phyloP scores from a whole-genome alignment of 2,113 vertebrate genomes.

The Pelecanus crispus region DNA sequence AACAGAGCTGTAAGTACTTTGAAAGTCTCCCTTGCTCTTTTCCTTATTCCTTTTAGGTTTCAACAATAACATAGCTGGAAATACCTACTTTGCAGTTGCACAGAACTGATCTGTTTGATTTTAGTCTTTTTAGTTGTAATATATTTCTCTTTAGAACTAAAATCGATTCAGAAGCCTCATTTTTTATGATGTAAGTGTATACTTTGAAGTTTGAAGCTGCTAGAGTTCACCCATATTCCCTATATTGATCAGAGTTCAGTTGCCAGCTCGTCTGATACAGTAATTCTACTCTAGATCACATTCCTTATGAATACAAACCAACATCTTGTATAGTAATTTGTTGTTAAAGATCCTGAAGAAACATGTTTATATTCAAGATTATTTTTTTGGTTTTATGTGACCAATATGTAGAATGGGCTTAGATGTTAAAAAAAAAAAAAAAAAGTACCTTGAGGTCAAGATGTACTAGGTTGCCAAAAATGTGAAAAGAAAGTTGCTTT shows the following conservation, averaged over 20 bases:
- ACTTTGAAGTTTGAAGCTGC: not conserved
- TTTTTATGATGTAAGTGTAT: not conserved
- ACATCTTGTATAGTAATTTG: not conserved
- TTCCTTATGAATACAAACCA: not conserved
- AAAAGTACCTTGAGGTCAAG: constrained; percentile 1
- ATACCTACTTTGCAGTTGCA: not conserved
- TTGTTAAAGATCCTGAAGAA: not conserved
- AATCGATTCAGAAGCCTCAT: not conserved
- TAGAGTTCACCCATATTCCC: not conserved
- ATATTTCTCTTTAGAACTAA: not conserved
- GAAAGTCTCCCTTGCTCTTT: not conserved
- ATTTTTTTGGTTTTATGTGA: not conserved
- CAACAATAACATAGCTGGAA: not conserved
- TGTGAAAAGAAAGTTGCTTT: not conserved
- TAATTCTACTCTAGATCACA: not conserved
- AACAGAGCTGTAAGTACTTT: not conserved
- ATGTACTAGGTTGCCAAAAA: not conserved
- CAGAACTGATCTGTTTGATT: not conserved
- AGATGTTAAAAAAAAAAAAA: constrained; percentile 9
- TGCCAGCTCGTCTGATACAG: not conserved
- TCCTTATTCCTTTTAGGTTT: not conserved
- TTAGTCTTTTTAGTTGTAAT: not conserved
- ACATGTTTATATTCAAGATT: not conserved
- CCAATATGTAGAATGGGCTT: constrained; percentile 3
- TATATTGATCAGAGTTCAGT: not conserved